phyloP scores from a whole-genome alignment of 2,797 vertebrate genomes.

The Melanotaenia nigrans region DNA sequence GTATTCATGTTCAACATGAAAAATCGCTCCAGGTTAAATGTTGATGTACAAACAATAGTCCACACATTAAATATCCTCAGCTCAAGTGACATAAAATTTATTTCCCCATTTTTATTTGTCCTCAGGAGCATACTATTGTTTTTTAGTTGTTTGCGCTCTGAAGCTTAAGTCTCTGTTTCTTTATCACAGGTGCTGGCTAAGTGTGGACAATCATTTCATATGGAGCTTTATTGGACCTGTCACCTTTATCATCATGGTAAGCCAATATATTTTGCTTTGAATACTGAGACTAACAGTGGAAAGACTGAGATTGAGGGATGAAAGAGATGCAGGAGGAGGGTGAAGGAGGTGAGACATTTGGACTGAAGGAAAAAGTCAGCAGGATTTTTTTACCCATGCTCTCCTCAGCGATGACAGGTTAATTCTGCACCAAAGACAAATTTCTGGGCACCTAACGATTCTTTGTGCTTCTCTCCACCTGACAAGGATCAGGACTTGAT shows the following conservation, averaged over 20 bases:
- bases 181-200: slow-evolving; percentile 94
- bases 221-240: slow-evolving; percentile 99
- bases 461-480: slow-evolving; percentile 45
- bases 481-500: slow-evolving; percentile 65
- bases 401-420: slow-evolving; percentile 62
- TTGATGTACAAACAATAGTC: slow-evolving; percentile 20
- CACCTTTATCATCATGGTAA: slow-evolving; percentile 98
- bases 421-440: slow-evolving; percentile 68
- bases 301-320: slow-evolving; percentile 49
- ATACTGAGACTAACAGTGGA: slow-evolving; percentile 50
- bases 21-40: slow-evolving; percentile 39
- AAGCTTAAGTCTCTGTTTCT: slow-evolving; percentile 39
- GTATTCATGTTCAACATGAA: slow-evolving; percentile 32
- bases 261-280: slow-evolving; percentile 68
- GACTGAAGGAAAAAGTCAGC: slow-evolving; percentile 48
- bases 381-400: slow-evolving; percentile 44
- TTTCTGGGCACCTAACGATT: slow-evolving; percentile 53
- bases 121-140: not conserved
- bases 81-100: slow-evolving; percentile 2
- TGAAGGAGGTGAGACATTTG: slow-evolving; percentile 44
- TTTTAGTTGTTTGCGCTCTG: slow-evolving; percentile 2
- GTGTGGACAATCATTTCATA: slow-evolving; percentile 99
- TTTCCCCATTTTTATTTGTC: slow-evolving; percentile 22
- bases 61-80: slow-evolving; percentile 12
- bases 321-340: slow-evolving; percentile 56